These are phyloP conservation scores for Bombus vancouverensis DNA, from an alignment of 1,140 invertebrate genomes.

Conservation along the genomic window DNA sequence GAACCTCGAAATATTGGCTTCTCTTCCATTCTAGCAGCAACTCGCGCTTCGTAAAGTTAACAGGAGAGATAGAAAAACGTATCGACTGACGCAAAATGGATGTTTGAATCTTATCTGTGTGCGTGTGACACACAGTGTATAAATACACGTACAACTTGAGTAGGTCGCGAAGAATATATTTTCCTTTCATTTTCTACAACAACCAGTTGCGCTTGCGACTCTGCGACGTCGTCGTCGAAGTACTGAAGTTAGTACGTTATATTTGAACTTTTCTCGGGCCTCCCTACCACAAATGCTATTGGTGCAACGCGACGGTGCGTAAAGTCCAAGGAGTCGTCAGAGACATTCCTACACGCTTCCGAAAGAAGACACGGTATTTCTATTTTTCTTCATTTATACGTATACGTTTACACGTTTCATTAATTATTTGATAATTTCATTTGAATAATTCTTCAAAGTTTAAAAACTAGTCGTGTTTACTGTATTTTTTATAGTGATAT, in stretches of 20 bases:
- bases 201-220: slow-evolving; percentile 48
- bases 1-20: too few relatives aligned
- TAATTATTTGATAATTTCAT: neutral
- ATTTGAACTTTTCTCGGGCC: slow-evolving; percentile 46
- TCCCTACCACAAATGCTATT: slow-evolving; percentile 43
- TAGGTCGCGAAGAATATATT: neutral
- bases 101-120: slow-evolving; percentile 12
- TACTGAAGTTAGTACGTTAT: slow-evolving; percentile 22
- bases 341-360: slow-evolving; percentile 23
- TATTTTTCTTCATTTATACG: neutral
- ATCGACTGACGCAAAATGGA: neutral
- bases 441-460: neutral
- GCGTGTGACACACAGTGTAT: neutral
- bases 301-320: slow-evolving; percentile 31
- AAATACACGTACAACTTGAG: neutral
- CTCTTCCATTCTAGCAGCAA: too few relatives aligned
- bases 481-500: neutral
- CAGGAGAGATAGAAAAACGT: neutral
- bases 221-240: slow-evolving; percentile 34
- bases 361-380: slow-evolving; percentile 17
- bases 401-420: neutral
- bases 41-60: neutral
- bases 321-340: slow-evolving; percentile 50
- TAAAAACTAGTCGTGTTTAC: neutral
- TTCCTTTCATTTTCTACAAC: slow-evolving; percentile 21